Evolutionary conservation across 1,140 invertebrate genomes (phyloP).

Genomic region (Cydia pomonella): DNA sequence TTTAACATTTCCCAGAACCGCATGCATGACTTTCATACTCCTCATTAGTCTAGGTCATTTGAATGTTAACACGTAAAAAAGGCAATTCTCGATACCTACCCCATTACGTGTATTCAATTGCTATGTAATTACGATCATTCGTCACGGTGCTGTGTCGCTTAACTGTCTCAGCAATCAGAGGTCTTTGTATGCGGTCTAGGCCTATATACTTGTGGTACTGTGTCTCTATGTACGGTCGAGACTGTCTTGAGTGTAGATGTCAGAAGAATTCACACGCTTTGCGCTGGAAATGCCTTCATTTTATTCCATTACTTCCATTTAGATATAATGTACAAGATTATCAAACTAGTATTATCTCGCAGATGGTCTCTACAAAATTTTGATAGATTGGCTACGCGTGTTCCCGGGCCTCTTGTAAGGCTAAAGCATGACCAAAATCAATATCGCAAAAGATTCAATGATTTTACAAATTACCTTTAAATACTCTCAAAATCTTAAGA

Average conservation of each 20-base stretch:
- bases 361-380: too few species aligned
- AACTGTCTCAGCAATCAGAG: slow-evolving; percentile 49
- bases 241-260: slow-evolving; percentile 49
- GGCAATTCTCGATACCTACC: slow-evolving; percentile 25
- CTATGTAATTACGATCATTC: slow-evolving; percentile 42
- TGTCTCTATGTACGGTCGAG: slow-evolving; percentile 45
- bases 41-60: slow-evolving; percentile 31
- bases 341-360: too few species aligned
- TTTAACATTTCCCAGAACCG: slow-evolving; percentile 11
- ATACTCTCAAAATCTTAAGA: too few species aligned
- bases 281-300: slow-evolving; percentile 48
- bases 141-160: slow-evolving; percentile 47
- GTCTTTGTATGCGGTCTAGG: slow-evolving; percentile 54
- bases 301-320: background rate
- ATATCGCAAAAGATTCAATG: too few species aligned
- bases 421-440: too few species aligned
- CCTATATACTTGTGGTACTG: slow-evolving; percentile 46
- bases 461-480: too few species aligned
- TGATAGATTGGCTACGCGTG: too few species aligned
- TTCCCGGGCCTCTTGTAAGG: too few species aligned
- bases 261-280: slow-evolving; percentile 59
- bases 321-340: too few species aligned
- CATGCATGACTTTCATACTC: slow-evolving; percentile 26
- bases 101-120: slow-evolving; percentile 38
- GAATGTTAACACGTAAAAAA: slow-evolving; percentile 21